These are phyloP conservation scores for Hylomyscus alleni DNA, from an alignment of 2,797 vertebrate species.

Conservation along the genomic window DNA sequence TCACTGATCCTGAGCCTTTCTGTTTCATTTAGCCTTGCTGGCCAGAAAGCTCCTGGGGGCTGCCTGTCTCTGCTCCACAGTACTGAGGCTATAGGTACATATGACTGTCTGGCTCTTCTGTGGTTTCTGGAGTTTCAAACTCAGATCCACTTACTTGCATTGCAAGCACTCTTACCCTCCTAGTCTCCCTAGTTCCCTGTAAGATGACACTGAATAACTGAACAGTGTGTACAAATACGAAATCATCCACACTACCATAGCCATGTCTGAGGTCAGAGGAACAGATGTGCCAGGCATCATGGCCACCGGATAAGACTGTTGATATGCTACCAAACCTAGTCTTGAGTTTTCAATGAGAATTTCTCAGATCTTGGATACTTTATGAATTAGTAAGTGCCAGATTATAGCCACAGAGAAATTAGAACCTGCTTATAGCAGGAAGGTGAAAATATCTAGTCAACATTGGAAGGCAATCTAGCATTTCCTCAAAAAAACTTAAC, in stretches of 20 bases:
- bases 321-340: background rate
- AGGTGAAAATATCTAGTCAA: background rate
- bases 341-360: background rate
- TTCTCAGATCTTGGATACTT: background rate
- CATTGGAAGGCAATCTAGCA: background rate
- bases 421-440: background rate
- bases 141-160: background rate
- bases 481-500: no score
- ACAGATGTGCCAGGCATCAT: background rate
- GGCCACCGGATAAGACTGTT: background rate
- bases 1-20: background rate
- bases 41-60: background rate
- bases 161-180: background rate
- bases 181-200: background rate
- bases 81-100: background rate
- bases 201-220: background rate
- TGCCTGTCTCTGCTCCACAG: background rate
- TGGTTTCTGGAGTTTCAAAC: background rate
- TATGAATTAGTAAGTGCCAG: background rate
- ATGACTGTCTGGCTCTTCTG: background rate
- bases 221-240: background rate
- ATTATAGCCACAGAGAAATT: background rate
- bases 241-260: background rate
- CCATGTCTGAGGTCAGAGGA: background rate
- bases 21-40: background rate